These are phyloP conservation scores for Mixornis gularis DNA, from an alignment of 2,113 vertebrate genomes.

Conservation along the genomic window DNA sequence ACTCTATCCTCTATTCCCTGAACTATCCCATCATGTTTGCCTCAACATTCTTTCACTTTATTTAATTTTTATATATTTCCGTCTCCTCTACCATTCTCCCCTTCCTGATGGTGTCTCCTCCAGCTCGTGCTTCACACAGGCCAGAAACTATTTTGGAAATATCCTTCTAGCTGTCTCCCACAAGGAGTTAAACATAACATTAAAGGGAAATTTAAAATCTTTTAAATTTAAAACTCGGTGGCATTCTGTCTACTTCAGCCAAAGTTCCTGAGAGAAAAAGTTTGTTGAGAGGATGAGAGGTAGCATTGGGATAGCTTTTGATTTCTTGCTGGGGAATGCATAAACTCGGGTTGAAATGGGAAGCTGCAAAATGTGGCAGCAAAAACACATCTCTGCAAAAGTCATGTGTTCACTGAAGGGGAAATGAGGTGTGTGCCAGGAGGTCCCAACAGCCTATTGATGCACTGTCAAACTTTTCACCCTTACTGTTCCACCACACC, in stretches of 20 bases:
- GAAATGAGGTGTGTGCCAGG: not conserved
- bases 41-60: not conserved
- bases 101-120: not conserved
- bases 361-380: not conserved
- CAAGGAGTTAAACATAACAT: not conserved
- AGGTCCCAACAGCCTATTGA: not conserved
- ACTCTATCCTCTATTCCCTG: not conserved
- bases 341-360: not conserved
- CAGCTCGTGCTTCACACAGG: not conserved
- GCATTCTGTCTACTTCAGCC: not conserved
- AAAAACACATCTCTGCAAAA: not conserved
- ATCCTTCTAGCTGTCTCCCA: not conserved
- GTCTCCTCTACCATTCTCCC: not conserved
- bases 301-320: not conserved
- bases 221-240: not conserved
- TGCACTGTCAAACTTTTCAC: slow-evolving; percentile 34
- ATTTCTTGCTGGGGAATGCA: not conserved
- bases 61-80: not conserved
- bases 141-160: not conserved
- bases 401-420: not conserved
- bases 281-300: not conserved
- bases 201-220: not conserved
- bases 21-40: not conserved
- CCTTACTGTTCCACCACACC: not conserved
- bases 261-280: not conserved